Evolutionary conservation across 2,888 invertebrate genomes (phyloP), one percentile per base, ranked within the genome.

Genomic region (Bellardia pandia): DNA sequence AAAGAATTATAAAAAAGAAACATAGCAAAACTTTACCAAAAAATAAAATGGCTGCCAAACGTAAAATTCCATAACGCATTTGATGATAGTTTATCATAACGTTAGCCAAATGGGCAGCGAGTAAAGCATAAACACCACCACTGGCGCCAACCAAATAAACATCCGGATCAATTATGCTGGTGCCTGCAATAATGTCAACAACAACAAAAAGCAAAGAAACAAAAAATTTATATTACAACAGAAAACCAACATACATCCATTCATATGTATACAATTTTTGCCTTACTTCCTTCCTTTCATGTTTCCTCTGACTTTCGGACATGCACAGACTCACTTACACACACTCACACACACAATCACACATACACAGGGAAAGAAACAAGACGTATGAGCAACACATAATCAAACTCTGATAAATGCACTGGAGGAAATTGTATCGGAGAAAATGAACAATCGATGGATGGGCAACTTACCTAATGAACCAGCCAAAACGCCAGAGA

Each of bases 111-210:
- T 99, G 99, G 74, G 99, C 99, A 11, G 99, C 98, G 64, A 99
- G 94, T 75, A 99, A 95, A 37, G 99, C 99, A 94, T 99, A 99
- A 77, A 99, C 99, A 7, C 99, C 99, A 56, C 99, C 99, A 79
- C 99, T 99, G 14, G 99, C 99, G 78, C 99, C 99, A 77, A 98
- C 98, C 89, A 99, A 95, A 93, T 96, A 98, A 84, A 98, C 98
- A 93, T 98, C 97, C 77, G 98, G 97, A 95, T 98, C 98, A 93
- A 98, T 97, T 88, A 99, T 97, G 88, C 98, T 98, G 77, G 98
- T 98, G 86, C 98, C 98, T 91, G 89, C 80, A 87, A 62, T 40
- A 71, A 60, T 9, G 66, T 72, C 42, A 69, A 69, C 45, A 71
- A 64, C 23, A 75, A 23, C 64, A 74, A 66, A 33, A 72, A 40